Base-by-base conservation (phyloP, 2,888 invertebrate genomes). In the Craniophora ligustri region DNA sequence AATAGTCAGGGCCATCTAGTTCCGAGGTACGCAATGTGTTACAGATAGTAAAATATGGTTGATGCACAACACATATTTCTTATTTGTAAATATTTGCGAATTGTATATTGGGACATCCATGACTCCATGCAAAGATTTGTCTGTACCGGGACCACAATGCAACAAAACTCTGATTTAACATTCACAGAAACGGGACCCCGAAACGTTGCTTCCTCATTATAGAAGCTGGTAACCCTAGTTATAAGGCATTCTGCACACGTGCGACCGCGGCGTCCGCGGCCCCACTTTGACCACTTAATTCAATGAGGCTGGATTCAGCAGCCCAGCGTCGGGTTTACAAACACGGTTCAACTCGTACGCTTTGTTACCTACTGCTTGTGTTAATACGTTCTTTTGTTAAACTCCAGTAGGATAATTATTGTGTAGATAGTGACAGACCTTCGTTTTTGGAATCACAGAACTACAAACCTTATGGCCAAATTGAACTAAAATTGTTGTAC, bases 221-320 rank as follows among this genome's bases (percentile, higher is more conserved):
- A 36, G 8, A 7, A 44, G 32, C 5, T 57, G 64, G 71, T 61
- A 34, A 60, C 54, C 59, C 64, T 62, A 61, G 54, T 63, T 34
- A 57, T 76, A 75, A 78, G 68, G 81, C 70, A 86, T 86, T 84
- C 86, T 42, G 55, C 64, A 75, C 84, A 85, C 85, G 85, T 80
- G 72, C 78, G 67, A 71, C 74, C 70, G 71, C 59, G 65, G 72
- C 76, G 68, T 71, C 73, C 72, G 76, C 76, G 78, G 80, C 77
- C 71, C 75, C 78, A 80, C 81, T 78, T 78, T 79, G 78, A 82
- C 82, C 85, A 80, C 83, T 86, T 86, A 86, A 87, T 87, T 86
- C 84, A 86, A 84, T 87, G 80, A 79, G 76, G 59, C 63, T 70
- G 76, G 80, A 79, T 81, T 80, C 78, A 75, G 70, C 63, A 67